Base-by-base conservation (phyloP, 2,888 invertebrate species). In the Pachliopta kotzebuea region DNA sequence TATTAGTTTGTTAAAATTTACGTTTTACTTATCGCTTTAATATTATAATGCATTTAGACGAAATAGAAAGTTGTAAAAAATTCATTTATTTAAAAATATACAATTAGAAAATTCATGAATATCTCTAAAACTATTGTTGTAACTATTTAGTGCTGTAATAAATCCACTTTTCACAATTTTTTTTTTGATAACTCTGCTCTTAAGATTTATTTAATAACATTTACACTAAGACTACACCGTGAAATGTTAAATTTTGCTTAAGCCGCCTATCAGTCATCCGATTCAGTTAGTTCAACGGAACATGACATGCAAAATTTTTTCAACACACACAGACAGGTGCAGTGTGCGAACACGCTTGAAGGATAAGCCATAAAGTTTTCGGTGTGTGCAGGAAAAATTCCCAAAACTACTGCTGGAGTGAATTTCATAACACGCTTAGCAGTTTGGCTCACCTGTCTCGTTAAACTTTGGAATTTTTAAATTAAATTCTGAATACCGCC, bases 391-490 rank as follows among this genome's bases (percentile, higher is more conserved):
- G 84, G 77, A 88, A 88, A 88, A 85, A 87, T 83, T 85, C 80
- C 86, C 85, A 71, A 86, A 90, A 91, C 90, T 90, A 81, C 80
- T 79, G 37, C 80, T 80, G 81, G 79, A 78, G 81, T 74, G 72
- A 86, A 90, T 87, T 90, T 91, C 90, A 90, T 90, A 91, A 89
- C 90, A 84, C 84, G 89, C 86, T 89, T 86, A 88, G 83, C 88
- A 85, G 87, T 88, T 86, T 78, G 74, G 80, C 79, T 88, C 88
- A 90, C 90, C 91, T 91, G 91, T 85, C 90, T 89, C 85, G 89
- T 88, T 86, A 83, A 80, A 88, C 88, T 90, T 89, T 73, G 89
- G 89, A 90, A 90, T 91, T 90, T 90, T 90, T 86, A 90, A 90
- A 90, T 91, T 90, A 90, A 90, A 90, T 90, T 91, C 86, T 84